Evolutionary conservation across 2,888 invertebrate genomes (phyloP).

Genomic region (Heteropelma amictum): DNA sequence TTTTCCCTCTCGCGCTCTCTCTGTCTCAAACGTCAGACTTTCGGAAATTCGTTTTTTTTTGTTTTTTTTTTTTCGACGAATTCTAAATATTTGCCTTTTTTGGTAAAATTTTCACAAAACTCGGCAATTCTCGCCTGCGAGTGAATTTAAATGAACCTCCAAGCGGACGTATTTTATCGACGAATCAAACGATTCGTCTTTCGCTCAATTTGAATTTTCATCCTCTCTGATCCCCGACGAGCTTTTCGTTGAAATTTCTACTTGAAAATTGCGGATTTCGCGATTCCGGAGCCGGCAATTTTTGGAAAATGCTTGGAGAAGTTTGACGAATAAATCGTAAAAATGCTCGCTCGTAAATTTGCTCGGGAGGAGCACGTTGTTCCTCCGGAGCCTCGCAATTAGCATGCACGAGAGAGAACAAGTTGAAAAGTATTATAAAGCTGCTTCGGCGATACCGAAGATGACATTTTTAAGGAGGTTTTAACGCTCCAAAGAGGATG

Average conservation of each 20-base stretch:
- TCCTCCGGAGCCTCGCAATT: no score
- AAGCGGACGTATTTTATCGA: not conserved
- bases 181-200: conserved; percentile 5
- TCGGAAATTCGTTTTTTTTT: no score
- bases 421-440: no score
- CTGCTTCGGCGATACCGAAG: no score
- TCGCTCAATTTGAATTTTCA: conserved; percentile 14
- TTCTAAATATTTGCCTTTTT: conserved; percentile 31
- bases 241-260: not conserved
- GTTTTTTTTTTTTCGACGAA: conserved; percentile 25
- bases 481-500: no score
- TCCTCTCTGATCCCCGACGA: not conserved
- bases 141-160: conserved; percentile 46
- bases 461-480: no score
- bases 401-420: no score
- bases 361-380: no score
- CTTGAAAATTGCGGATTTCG: conserved; percentile 9
- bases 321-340: no score
- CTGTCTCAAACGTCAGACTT: conserved; percentile 8
- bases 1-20: conserved; percentile 2
- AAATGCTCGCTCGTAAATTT: no score
- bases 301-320: no score
- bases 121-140: conserved; percentile 19
- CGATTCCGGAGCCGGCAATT: no score
- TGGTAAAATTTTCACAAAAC: conserved; percentile 16